Evolutionary conservation across 2,797 vertebrate species (phyloP).

Genomic region (Macropodus opercularis): DNA sequence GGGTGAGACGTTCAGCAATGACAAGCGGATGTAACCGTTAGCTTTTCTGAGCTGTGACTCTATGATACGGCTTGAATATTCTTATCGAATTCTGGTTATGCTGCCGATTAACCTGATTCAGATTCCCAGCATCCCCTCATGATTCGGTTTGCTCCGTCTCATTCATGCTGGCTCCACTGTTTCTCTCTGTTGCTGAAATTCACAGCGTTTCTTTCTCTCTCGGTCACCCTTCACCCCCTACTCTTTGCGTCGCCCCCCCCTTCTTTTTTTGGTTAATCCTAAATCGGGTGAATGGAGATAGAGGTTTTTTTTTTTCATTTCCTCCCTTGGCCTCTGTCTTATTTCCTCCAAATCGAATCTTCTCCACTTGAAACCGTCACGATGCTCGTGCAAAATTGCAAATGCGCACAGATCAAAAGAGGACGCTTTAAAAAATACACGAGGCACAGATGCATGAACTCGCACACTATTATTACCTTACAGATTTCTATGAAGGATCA

Average conservation of each 20-base stretch:
- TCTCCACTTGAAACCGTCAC: constrained; percentile 46
- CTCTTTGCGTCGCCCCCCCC: constrained; percentile 48
- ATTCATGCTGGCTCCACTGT: constrained; percentile 58
- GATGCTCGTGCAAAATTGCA: constrained; percentile 34
- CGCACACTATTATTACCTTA: constrained; percentile 67
- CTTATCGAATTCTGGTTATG: too few species aligned
- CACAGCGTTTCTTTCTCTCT: constrained; percentile 50
- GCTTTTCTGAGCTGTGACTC: not conserved
- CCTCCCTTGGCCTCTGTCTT: constrained; percentile 53
- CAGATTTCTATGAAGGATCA: constrained; percentile 54
- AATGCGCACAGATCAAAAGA: constrained; percentile 30
- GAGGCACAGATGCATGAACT: constrained; percentile 75
- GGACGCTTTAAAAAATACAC: constrained; percentile 68
- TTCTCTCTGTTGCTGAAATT: constrained; percentile 60
- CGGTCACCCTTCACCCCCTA: constrained; percentile 41
- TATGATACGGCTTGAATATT: too few species aligned
- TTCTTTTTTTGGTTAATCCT: constrained; percentile 71
- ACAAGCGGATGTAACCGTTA: too few species aligned
- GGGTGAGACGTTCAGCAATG: constrained; percentile 2
- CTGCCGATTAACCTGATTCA: constrained; percentile 59
- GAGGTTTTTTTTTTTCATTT: constrained; percentile 63
- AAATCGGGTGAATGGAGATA: constrained; percentile 69
- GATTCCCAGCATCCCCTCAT: constrained; percentile 33
- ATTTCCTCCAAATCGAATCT: constrained; percentile 63
- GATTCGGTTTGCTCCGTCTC: constrained; percentile 41